Evolutionary conservation across 2,113 vertebrate species (phyloP).

Genomic region (Trematocara unimaculatum): DNA sequence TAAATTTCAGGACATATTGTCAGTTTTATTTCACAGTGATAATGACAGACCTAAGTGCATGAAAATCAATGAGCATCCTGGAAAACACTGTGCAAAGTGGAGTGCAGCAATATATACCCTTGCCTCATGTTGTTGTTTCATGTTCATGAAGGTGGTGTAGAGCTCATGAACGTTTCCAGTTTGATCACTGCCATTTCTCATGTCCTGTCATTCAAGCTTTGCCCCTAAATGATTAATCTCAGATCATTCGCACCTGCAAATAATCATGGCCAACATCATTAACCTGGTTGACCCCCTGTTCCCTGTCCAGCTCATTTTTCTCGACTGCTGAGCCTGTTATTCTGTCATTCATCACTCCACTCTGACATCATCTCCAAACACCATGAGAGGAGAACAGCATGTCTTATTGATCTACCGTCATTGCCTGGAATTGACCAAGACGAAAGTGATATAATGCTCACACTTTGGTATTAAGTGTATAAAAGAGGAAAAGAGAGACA

Average conservation of each 20-base stretch:
- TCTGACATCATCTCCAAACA: slow-evolving; percentile 52
- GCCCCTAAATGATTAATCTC: slow-evolving; percentile 54
- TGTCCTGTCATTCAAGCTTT: slow-evolving; percentile 28
- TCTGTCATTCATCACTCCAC: slow-evolving; percentile 56
- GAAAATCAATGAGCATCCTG: not conserved
- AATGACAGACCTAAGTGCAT: not conserved
- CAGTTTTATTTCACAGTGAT: not conserved
- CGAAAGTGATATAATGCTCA: slow-evolving; percentile 28
- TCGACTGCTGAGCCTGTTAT: slow-evolving; percentile 38
- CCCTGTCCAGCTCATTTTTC: slow-evolving; percentile 47
- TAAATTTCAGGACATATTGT: not conserved
- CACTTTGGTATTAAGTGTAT: slow-evolving; percentile 10
- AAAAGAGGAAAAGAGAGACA: not conserved
- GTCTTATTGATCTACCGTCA: slow-evolving; percentile 63
- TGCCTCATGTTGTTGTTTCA: not conserved
- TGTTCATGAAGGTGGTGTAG: slow-evolving; percentile 8
- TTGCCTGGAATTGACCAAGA: slow-evolving; percentile 41
- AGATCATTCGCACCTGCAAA: slow-evolving; percentile 64
- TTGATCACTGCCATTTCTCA: slow-evolving; percentile 51
- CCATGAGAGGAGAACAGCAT: slow-evolving; percentile 43
- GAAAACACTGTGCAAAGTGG: not conserved
- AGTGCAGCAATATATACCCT: not conserved
- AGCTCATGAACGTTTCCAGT: slow-evolving; percentile 30
- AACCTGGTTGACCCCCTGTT: slow-evolving; percentile 58
- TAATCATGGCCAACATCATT: slow-evolving; percentile 62